Percentiles rank a stretch among this genome's conserved stretches.
These are phyloP conservation scores for Sminthurinus signatus DNA, from an alignment of 1,140 invertebrate species.

Conservation along the genomic window DNA sequence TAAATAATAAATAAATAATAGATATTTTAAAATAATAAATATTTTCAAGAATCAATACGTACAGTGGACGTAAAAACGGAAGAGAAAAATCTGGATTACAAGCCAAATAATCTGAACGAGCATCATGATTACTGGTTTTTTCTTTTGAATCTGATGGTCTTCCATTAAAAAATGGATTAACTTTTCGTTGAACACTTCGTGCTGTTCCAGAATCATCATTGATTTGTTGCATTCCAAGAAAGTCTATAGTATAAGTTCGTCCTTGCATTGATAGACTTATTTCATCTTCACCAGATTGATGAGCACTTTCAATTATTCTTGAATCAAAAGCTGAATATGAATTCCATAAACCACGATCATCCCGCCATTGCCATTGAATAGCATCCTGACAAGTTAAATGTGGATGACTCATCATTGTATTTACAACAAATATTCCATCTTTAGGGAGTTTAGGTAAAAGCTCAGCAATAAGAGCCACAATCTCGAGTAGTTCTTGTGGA, in stretches of 20 bases:
- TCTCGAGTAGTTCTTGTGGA: constrained; percentile 93
- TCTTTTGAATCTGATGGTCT: constrained; percentile 19
- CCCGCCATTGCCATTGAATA: constrained; percentile 92
- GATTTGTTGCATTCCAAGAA: constrained; percentile 95
- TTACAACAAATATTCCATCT: constrained; percentile 90
- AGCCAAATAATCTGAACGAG: constrained; percentile 30
- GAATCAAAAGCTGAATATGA: constrained; percentile 66
- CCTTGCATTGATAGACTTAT: constrained; percentile 84
- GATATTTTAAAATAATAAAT: no score
- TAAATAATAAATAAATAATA: no score
- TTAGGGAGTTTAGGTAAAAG: constrained; percentile 88
- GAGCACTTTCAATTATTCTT: constrained; percentile 78
- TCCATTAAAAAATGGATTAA: constrained; percentile 43
- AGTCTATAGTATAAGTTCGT: constrained; percentile 89
- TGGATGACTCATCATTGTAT: constrained; percentile 72
- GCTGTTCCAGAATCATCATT: constrained; percentile 95
- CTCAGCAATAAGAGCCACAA: constrained; percentile 91
- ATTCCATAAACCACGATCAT: constrained; percentile 70
- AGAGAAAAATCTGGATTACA: constrained; percentile 59
- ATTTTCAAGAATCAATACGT: no score
- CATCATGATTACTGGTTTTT: constrained; percentile 22
- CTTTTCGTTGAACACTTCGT: constrained; percentile 73
- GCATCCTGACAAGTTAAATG: constrained; percentile 56
- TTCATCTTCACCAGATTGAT: constrained; percentile 89
- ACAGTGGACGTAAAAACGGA: constrained; percentile 73